Evolutionary conservation across 2,797 vertebrate species (phyloP).

Genomic region (Myripristis jacobus): DNA sequence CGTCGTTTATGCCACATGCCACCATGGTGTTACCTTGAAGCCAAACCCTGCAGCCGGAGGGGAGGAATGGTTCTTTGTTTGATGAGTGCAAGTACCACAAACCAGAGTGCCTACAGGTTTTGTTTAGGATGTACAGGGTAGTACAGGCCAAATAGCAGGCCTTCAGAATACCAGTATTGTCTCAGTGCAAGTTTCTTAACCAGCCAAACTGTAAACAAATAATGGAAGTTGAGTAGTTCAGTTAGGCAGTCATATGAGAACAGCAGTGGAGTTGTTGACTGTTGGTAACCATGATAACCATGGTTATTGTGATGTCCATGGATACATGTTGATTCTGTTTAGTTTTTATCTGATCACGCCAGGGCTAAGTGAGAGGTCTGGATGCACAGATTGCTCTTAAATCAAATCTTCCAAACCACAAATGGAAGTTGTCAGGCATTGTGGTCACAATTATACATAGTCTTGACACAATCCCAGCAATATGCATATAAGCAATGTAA

Average conservation of each 20-base stretch:
- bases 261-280: background rate
- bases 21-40: background rate
- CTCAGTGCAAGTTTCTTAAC: slow-evolving; percentile 5
- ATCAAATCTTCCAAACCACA: no score
- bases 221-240: slow-evolving; percentile 1
- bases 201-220: background rate
- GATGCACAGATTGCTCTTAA: no score
- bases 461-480: no score
- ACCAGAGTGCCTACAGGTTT: background rate
- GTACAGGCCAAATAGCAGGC: background rate
- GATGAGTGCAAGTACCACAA: slow-evolving; percentile 6
- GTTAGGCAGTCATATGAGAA: background rate
- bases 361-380: no score
- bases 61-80: slow-evolving; percentile 18
- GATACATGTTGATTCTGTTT: no score
- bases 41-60: background rate
- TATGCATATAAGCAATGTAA: background rate
- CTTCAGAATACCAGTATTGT: background rate
- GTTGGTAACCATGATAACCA: background rate
- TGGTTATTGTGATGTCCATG: no score
- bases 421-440: no score
- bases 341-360: no score
- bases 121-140: background rate
- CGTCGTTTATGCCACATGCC: background rate
- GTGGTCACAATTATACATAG: no score